Evolutionary conservation across 1,140 invertebrate species (phyloP), one percentile per base, ranked within the genome.

Genomic region (Bactericera cockerelli): DNA sequence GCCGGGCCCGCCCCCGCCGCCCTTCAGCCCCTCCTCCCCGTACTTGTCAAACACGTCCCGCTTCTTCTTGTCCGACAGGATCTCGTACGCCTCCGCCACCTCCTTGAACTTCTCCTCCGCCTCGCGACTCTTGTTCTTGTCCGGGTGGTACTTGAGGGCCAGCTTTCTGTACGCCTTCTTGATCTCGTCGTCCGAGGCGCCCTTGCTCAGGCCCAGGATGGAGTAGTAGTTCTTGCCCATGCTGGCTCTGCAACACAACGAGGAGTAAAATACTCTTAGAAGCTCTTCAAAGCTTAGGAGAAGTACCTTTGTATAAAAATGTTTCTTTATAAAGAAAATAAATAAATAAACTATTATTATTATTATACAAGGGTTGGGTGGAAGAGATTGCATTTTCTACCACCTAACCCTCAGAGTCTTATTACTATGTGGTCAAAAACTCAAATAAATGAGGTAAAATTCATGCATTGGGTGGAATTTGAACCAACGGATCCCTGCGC

Each of bases 211-310:
- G 16, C 93, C 93, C 36, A 99, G 76, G 65, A 95, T 94, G 72
- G 95, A 93, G 68, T 98, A 98, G 73, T 97, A 98, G 71, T 98
- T 93, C 77, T 98, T 98, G 31, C 91, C 94, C 96, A 98, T 99
- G 26, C 22, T 49, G n/a, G 22, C 4, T n/a, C 42, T 49, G 42
- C 8, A 49, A 49, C 42, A 49, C 8, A 49, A 36, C n/a, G n/a
- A n/a, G n/a, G n/a, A n/a, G n/a, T n/a, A n/a, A n/a, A n/a, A n/a
- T n/a, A n/a, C n/a, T n/a, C n/a, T n/a, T n/a, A n/a, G n/a, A n/a
- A n/a, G n/a, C n/a, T n/a, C n/a, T n/a, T n/a, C n/a, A n/a, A n/a
- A n/a, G n/a, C n/a, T n/a, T n/a, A n/a, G n/a, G n/a, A n/a, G n/a
- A n/a, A n/a, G n/a, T n/a, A n/a, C n/a, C n/a, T n/a, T n/a, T n/a